These are phyloP conservation scores for Novumbra hubbsi DNA, from an alignment of 2,797 vertebrate species.

Conservation along the genomic window DNA sequence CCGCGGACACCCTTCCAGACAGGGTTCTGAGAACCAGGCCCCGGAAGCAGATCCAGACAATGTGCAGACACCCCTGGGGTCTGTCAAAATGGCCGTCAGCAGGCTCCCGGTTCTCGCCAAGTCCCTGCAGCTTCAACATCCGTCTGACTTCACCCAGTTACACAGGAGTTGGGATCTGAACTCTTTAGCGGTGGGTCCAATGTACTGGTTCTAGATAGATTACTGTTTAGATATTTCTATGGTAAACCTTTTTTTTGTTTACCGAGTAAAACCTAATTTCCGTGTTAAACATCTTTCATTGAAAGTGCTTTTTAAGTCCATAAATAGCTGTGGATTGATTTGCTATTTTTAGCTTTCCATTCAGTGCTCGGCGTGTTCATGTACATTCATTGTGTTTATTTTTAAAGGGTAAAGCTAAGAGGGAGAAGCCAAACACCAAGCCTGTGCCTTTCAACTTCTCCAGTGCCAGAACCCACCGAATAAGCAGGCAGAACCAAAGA, in stretches of 20 bases:
- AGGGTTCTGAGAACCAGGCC: constrained; percentile 65
- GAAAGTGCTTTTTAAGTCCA: background rate
- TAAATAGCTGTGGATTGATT: background rate
- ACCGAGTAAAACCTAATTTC: background rate
- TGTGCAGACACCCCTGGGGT: constrained; percentile 29
- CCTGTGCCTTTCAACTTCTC: constrained; percentile 73
- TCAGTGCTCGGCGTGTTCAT: background rate
- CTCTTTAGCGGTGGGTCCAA: constrained; percentile 63
- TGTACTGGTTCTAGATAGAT: background rate
- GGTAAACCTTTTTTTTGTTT: background rate
- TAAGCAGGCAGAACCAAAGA: constrained; percentile 22
- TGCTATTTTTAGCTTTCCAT: background rate
- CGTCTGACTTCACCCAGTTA: constrained; percentile 47
- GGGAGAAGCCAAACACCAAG: constrained; percentile 69
- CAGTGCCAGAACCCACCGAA: constrained; percentile 50
- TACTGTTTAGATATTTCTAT: background rate
- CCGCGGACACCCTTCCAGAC: constrained; percentile 25
- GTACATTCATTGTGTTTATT: background rate
- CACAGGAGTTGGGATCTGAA: constrained; percentile 71
- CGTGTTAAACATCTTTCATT: background rate
- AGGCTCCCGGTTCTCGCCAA: constrained; percentile 74
- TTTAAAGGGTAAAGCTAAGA: constrained; percentile 68
- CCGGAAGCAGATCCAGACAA: constrained; percentile 46
- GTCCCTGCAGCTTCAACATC: constrained; percentile 53
- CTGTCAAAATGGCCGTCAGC: constrained; percentile 53